Conservation (phyloP, 1,140 invertebrate species). For the Teleogryllus occipitalis region DNA sequence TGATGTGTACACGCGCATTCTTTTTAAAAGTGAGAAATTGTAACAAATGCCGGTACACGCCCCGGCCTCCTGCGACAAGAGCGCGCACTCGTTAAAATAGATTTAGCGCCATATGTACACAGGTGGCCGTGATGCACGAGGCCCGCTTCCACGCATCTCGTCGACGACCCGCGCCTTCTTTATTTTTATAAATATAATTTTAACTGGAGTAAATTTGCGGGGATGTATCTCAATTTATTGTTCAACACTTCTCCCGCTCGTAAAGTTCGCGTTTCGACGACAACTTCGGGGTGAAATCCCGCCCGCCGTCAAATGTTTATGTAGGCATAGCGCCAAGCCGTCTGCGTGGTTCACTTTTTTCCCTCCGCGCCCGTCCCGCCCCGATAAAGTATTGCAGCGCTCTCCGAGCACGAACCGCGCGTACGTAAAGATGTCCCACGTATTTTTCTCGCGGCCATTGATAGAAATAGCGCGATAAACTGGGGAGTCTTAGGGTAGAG, state of each 20-base stretch:
- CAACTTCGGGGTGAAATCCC: neutral
- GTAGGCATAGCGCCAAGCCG: conserved; percentile 2
- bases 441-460: neutral
- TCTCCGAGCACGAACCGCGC: neutral
- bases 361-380: too few relatives aligned
- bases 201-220: neutral
- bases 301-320: neutral
- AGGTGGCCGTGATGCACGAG: neutral
- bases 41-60: neutral
- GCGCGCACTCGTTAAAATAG: neutral
- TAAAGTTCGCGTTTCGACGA: neutral
- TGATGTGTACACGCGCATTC: neutral
- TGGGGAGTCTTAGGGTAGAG: too few relatives aligned
- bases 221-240: conserved; percentile 5
- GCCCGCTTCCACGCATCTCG: neutral
- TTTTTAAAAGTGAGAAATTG: conserved; percentile 1
- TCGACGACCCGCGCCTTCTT: neutral
- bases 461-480: neutral
- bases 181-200: conserved; percentile 6
- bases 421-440: neutral
- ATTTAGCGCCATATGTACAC: neutral
- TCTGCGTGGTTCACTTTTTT: neutral
- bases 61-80: neutral
- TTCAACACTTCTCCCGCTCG: neutral
- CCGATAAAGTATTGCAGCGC: neutral